A percentile compares a stretch with the other conserved stretches of the same genome.
Evolutionary conservation across 2,888 invertebrate genomes (phyloP).

Genomic region (Spodoptera exigua): DNA sequence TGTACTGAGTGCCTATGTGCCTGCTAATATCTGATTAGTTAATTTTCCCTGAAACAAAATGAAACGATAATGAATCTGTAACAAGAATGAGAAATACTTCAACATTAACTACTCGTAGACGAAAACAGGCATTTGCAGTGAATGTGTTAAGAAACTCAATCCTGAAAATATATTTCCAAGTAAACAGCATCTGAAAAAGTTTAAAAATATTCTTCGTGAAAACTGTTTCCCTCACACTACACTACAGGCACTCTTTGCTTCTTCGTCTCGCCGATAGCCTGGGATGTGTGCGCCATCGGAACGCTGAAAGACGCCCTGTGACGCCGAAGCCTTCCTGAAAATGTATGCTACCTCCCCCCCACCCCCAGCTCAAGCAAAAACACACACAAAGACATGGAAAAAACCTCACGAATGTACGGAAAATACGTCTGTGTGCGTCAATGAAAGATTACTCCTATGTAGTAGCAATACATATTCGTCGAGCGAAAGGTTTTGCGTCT

Average conservation of each 20-base stretch:
- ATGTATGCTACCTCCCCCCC: conserved; percentile 77
- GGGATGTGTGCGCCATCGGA: conserved; percentile 87
- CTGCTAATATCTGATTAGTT: too few species aligned
- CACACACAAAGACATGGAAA: conserved; percentile 73
- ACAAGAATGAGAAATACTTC: too few species aligned
- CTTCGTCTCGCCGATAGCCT: conserved; percentile 88
- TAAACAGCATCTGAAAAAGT: neutral
- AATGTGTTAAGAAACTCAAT: too few species aligned
- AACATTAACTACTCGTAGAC: too few species aligned
- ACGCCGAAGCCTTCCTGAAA: conserved; percentile 87
- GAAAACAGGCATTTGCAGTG: too few species aligned
- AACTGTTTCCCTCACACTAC: conserved; percentile 44
- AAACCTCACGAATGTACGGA: conserved; percentile 74
- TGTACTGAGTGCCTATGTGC: too few species aligned
- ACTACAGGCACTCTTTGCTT: conserved; percentile 82
- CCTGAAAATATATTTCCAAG: too few species aligned
- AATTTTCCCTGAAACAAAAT: too few species aligned
- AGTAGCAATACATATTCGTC: conserved; percentile 77
- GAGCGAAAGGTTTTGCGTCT: conserved; percentile 68
- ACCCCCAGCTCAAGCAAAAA: conserved; percentile 63
- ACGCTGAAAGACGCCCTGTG: conserved; percentile 88
- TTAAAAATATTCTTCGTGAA: neutral
- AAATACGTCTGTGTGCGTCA: conserved; percentile 71
- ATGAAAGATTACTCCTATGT: conserved; percentile 83
- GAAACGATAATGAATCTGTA: too few species aligned